Conservation (phyloP, 2,797 vertebrate species). For the Aulostomus chinensis region DNA sequence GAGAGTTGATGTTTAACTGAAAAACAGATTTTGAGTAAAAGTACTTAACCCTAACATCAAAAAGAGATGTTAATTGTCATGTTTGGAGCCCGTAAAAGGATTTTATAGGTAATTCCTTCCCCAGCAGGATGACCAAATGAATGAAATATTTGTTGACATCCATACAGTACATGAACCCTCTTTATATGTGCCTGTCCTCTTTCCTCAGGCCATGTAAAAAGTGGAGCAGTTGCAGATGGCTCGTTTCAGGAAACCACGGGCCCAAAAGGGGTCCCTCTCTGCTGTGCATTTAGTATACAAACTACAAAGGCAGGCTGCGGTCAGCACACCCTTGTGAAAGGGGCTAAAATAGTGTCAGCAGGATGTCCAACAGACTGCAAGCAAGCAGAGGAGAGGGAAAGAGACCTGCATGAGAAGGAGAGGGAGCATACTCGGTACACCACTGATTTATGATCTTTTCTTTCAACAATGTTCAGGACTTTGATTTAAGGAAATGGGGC, state of each 20-base stretch:
- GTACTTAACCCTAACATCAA: constrained; percentile 27
- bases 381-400: constrained; percentile 40
- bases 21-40: too few relatives aligned
- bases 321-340: constrained; percentile 79
- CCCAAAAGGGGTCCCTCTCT: constrained; percentile 74
- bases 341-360: constrained; percentile 77
- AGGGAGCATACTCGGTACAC: background rate
- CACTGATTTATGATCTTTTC: background rate
- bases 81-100: constrained; percentile 40
- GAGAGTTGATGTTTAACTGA: background rate
- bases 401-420: constrained; percentile 14
- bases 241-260: constrained; percentile 75
- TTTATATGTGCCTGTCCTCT: constrained; percentile 63
- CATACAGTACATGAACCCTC: constrained; percentile 53
- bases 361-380: constrained; percentile 71
- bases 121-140: constrained; percentile 50
- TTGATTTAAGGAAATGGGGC: too few relatives aligned
- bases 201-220: constrained; percentile 60
- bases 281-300: constrained; percentile 75
- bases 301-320: constrained; percentile 81
- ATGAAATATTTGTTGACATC: constrained; percentile 58
- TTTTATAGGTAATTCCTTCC: constrained; percentile 49
- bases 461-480: background rate
- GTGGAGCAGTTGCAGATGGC: constrained; percentile 75
- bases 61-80: constrained; percentile 41